Evolutionary conservation across 1,140 invertebrate genomes (phyloP), one percentile per base, ranked within the genome.

Genomic region (Aphelinus atriplicis): DNA sequence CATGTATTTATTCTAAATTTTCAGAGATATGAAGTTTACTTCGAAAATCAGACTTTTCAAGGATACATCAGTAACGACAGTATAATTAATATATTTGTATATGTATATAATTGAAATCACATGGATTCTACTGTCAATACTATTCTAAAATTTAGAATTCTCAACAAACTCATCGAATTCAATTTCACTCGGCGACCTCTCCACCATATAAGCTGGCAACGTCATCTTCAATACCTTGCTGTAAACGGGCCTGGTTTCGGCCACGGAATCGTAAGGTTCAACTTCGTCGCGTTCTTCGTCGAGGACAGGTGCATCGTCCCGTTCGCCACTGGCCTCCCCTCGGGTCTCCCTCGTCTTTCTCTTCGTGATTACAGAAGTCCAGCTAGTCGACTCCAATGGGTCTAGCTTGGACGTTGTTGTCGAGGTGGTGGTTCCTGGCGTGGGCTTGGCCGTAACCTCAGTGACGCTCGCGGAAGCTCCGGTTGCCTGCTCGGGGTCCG

Each of bases 191-290:
- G 92, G 91, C 47, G 92, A 92, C 80, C 89, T 90, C 55, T 89
- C 85, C 47, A 93, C 79, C 92, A 93, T 93, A 80, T 90, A 93
- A 73, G 88, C 89, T 0, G 93, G 93, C 56, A 94, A 83, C 10
- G 90, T 89, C 3, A 92, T 87, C 42, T 91, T 91, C 43, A 92
- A 87, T 26, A 85, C 79, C 71, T 90, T 90, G 77, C 92, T 92
- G 77, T 91, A 93, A 48, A 88, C 85, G 1, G 91, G 89, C 79
- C 89, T 86, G 0, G 92, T 93, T 80, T 93, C 92, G 9, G 90
- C 89, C 78, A 90, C 86, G 69, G 84, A 88, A 26, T 88, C 89
- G 42, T 89, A 85, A 1, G 87, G 83, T 10, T 85, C 84, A 1
- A 73, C 80, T 51, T 83, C 81, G 6, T 77, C 75, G 0, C 71